Evolutionary conservation across 2,888 invertebrate species (phyloP).

Genomic region (Aspidiotus rigidus): DNA sequence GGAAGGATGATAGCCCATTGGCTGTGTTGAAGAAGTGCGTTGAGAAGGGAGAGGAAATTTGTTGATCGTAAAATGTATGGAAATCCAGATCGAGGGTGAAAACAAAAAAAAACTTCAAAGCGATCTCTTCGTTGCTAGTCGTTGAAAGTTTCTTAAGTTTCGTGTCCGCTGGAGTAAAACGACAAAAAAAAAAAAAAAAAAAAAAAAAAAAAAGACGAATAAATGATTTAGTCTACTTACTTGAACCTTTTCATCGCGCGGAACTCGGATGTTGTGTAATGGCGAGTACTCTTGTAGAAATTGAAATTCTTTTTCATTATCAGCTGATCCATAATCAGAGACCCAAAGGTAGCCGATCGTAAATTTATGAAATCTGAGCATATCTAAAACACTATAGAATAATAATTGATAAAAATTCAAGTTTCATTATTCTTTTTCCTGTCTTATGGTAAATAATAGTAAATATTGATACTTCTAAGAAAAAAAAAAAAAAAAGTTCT

Average conservation of each 20-base stretch:
- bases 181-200: no score
- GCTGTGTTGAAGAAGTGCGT: no score
- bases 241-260: slow-evolving; percentile 43
- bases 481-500: background rate
- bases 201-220: slow-evolving; percentile 4
- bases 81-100: no score
- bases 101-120: no score
- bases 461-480: background rate
- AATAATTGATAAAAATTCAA: no score
- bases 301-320: slow-evolving; percentile 74
- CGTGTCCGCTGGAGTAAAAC: no score
- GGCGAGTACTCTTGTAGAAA: slow-evolving; percentile 83
- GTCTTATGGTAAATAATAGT: background rate
- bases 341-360: slow-evolving; percentile 96
- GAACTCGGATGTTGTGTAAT: slow-evolving; percentile 75
- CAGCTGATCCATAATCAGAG: slow-evolving; percentile 89
- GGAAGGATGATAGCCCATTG: no score
- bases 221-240: slow-evolving; percentile 9
- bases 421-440: background rate
- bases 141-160: no score
- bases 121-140: no score
- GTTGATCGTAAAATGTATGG: no score
- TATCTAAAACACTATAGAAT: slow-evolving; percentile 76
- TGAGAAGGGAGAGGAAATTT: no score
- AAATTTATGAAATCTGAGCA: slow-evolving; percentile 95